These are phyloP conservation scores for Drosophila jambulina DNA, from an alignment of 1,140 invertebrate species.

Conservation along the genomic window DNA sequence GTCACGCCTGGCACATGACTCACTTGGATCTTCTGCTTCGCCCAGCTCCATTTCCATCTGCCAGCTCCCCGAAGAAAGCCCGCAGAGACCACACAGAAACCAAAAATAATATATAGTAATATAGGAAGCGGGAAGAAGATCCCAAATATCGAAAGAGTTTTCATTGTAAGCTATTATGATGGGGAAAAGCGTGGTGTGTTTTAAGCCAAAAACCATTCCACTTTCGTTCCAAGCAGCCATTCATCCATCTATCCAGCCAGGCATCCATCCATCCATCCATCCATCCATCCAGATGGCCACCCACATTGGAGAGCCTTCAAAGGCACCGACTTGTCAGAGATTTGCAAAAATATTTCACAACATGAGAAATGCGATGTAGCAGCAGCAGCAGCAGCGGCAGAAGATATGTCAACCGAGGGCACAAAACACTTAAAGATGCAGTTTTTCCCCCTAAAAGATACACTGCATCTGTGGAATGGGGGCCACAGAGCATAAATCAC, in stretches of 20 bases:
- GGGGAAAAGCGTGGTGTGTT: conserved; percentile 22
- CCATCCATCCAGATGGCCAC: conserved; percentile 53
- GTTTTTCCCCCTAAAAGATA: conserved; percentile 39
- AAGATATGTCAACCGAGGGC: conserved; percentile 73
- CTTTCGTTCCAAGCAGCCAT: conserved; percentile 21
- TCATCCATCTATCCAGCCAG: conserved; percentile 12
- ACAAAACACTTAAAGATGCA: conserved; percentile 71
- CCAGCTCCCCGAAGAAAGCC: conserved; percentile 28
- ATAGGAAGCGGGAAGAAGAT: conserved; percentile 15
- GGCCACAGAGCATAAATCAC: conserved; percentile 44
- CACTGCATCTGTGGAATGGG: conserved; percentile 6
- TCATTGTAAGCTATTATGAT: conserved; percentile 74
- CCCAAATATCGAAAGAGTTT: conserved; percentile 50
- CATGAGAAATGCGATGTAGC: conserved; percentile 72
- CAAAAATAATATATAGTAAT: conserved; percentile 1
- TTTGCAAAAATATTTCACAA: conserved; percentile 82
- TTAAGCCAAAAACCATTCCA: conserved; percentile 43
- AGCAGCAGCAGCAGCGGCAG: conserved; percentile 11
- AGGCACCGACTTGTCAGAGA: conserved; percentile 58
- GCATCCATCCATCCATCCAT: conserved; percentile 18
- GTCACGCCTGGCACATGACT: conserved; percentile 47
- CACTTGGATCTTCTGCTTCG: conserved; percentile 33
- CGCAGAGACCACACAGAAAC: conserved; percentile 46
- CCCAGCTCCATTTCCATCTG: conserved; percentile 40
- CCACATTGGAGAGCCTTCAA: conserved; percentile 64